Percentiles rank a stretch among this genome's conserved stretches.
Conservation (phyloP, 2,797 vertebrate genomes). For the Sardinella longiceps region DNA sequence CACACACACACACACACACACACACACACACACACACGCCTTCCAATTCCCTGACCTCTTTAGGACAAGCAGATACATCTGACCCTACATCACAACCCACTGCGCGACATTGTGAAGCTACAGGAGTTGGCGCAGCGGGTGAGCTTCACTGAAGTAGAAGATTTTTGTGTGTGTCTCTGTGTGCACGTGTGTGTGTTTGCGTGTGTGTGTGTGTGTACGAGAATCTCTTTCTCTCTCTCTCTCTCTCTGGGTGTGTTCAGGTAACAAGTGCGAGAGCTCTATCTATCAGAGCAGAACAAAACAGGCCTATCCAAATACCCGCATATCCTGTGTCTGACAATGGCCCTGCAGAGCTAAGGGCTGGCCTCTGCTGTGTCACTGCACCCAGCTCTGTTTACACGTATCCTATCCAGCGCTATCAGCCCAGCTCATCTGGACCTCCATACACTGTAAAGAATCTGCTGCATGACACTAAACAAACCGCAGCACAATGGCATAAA, state of each 20-base stretch:
- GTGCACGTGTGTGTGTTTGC: not conserved
- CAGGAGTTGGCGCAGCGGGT: not conserved
- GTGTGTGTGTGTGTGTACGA: not conserved
- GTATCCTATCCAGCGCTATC: not conserved
- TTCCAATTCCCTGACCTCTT: not conserved
- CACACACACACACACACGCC: not conserved
- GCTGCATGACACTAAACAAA: not conserved
- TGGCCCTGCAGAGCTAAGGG: constrained; percentile 7
- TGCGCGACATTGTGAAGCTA: not conserved
- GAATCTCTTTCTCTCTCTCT: not conserved
- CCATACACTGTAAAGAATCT: not conserved
- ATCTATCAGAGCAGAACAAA: constrained; percentile 15
- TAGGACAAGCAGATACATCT: not conserved
- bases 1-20: constrained; percentile 17
- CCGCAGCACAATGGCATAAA: not conserved
- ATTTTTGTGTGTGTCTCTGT: not conserved
- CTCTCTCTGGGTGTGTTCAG: not conserved
- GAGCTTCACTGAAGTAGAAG: not conserved
- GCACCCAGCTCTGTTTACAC: not conserved
- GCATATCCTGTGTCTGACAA: constrained; percentile 18
- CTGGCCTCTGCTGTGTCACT: not conserved
- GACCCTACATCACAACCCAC: not conserved
- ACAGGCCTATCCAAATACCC: constrained; percentile 16
- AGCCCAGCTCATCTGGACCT: not conserved
- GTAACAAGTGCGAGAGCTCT: constrained; percentile 1